phyloP scores from a whole-genome alignment of 1,140 invertebrate species.

The Ostrea edulis region DNA sequence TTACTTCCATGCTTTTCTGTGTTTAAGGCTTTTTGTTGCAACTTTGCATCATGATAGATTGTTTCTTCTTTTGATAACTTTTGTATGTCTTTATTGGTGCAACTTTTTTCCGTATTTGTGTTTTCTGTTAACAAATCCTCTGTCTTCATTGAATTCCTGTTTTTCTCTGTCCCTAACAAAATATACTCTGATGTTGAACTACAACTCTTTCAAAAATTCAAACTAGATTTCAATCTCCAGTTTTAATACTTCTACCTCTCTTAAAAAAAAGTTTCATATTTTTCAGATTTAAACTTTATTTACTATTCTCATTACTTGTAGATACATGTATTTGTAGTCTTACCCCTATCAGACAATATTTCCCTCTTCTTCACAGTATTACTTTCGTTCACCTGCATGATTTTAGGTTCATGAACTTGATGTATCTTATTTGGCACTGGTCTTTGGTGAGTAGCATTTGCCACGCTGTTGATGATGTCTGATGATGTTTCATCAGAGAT shows the following conservation, averaged over 20 bases:
- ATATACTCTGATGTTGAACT: no score
- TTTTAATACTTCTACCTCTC: no score
- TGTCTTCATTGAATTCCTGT: background rate
- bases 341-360: background rate
- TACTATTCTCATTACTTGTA: no score
- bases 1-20: background rate
- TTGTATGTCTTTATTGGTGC: background rate
- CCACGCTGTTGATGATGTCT: background rate
- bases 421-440: background rate
- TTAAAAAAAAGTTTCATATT: no score
- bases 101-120: background rate
- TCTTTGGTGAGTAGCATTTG: background rate
- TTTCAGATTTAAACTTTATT: no score
- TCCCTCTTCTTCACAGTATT: background rate
- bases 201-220: no score
- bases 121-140: background rate
- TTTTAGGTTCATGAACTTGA: conserved; percentile 1
- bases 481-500: background rate
- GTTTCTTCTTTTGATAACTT: background rate
- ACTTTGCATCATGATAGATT: background rate
- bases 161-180: no score
- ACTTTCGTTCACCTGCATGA: background rate
- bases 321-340: no score
- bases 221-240: no score
- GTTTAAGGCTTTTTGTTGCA: background rate